These are phyloP conservation scores for Patella vulgata DNA, from an alignment of 1,140 invertebrate species.

Conservation along the genomic window DNA sequence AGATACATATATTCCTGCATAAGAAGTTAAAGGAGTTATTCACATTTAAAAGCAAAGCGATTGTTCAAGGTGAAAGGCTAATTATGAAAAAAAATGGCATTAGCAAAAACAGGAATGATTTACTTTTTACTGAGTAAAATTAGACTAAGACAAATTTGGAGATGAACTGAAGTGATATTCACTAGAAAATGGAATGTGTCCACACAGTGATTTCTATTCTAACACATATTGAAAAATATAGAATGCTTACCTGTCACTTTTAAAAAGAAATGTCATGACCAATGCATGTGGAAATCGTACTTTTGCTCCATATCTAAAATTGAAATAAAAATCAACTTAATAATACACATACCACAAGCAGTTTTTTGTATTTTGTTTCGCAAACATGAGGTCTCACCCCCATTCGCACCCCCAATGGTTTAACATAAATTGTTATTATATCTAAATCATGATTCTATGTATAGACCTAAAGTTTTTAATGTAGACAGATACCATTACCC, in stretches of 20 bases:
- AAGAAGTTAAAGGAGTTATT: not conserved
- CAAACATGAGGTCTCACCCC: not conserved
- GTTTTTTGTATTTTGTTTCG: too few relatives aligned
- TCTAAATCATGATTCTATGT: not conserved
- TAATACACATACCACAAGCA: not conserved
- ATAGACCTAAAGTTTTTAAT: not conserved
- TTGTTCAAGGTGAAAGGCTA: too few relatives aligned
- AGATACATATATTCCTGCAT: not conserved
- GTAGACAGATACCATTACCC: too few relatives aligned
- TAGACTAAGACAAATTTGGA: too few relatives aligned
- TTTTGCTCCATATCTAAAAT: conserved; percentile 69
- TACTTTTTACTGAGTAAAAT: too few relatives aligned
- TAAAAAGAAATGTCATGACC: conserved; percentile 72
- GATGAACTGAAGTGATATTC: too few relatives aligned
- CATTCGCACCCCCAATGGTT: not conserved
- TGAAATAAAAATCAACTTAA: conserved; percentile 18
- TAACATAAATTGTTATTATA: not conserved
- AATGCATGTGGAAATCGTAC: conserved; percentile 70
- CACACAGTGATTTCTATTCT: too few relatives aligned
- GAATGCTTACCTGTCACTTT: conserved; percentile 67
- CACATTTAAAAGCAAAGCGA: too few relatives aligned
- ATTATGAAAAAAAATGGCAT: too few relatives aligned
- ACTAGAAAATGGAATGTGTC: too few relatives aligned
- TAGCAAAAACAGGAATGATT: too few relatives aligned
- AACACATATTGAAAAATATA: too few relatives aligned